Base-by-base conservation (phyloP, 2,888 invertebrate species). In the Melanostoma scalare region DNA sequence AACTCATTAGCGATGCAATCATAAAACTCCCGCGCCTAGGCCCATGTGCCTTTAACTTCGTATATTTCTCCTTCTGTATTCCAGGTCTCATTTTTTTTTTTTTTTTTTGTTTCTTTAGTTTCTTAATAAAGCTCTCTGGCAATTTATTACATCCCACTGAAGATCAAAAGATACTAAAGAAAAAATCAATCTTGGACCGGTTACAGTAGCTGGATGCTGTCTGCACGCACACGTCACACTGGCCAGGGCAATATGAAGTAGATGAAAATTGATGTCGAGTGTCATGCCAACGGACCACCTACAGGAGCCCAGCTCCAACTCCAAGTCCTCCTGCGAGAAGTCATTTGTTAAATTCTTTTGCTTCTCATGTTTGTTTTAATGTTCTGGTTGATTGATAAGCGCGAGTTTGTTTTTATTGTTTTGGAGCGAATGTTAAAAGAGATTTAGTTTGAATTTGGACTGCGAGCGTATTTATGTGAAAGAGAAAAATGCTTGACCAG, bases 121-220 rank as follows among this genome's bases (percentile, higher is more conserved):
- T 35, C 1, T 3, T 56, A 46, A 53, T 38, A 61, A 61, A 73
- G 67, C 61, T 61, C 77, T 63, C 50, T 55, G 61, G 77, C 78
- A 78, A 82, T 82, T 82, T 82, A 82, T 82, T 69, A 78, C 63
- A 74, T 78, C 73, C 82, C 78, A 82, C 68, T 69, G 44, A 58
- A 78, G 82, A 82, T 82, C 82, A 56, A 60, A 56, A 74, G 82
- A 82, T 82, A 82, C 68, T 40, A 56, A 35, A 56, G 52, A 61
- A 56, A 78, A 48, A 63, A 82, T 82, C 82, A 82, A 82, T 82
- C 82, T 78, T 82, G 69, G 73, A 82, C 78, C 78, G 82, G 82
- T 78, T 82, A 78, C 82, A 78, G 82, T 82, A 82, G 82, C 82
- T 69, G 73, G 58, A 53, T 82, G 78, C 82, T 82, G 82, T 82